A percentile compares a stretch with the other conserved stretches of the same genome.
phyloP scores from a whole-genome alignment of 2,888 invertebrate species.

The Caenorhabditis sinica region DNA sequence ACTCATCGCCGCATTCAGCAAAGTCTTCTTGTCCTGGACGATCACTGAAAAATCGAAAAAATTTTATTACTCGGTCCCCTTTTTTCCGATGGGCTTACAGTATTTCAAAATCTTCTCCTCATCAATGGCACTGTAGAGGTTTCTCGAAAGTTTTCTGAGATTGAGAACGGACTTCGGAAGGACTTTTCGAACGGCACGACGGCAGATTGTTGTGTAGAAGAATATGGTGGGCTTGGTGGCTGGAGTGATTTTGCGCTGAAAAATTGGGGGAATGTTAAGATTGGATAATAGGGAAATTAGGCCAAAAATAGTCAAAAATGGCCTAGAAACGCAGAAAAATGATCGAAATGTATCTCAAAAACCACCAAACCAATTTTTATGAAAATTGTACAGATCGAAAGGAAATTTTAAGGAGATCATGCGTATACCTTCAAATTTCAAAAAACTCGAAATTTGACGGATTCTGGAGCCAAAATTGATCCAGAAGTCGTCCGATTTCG shows the following conservation, averaged over 20 bases:
- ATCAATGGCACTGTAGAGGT: conserved; percentile 71
- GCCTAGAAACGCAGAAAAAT: too few relatives aligned
- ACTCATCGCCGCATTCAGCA: conserved; percentile 16
- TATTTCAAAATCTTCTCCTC: conserved; percentile 61
- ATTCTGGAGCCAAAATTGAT: too few relatives aligned
- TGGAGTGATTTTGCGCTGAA: conserved; percentile 46
- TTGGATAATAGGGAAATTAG: too few relatives aligned
- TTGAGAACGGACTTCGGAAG: conserved; percentile 72
- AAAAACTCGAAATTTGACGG: too few relatives aligned
- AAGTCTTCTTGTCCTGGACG: conserved; percentile 33
- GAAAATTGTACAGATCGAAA: too few relatives aligned
- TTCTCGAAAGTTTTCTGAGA: conserved; percentile 69
- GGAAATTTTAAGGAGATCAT: too few relatives aligned
- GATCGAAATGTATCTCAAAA: too few relatives aligned
- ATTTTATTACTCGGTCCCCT: background rate
- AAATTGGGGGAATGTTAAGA: too few relatives aligned
- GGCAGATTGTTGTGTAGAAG: conserved; percentile 63
- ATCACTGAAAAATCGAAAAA: conserved; percentile 34
- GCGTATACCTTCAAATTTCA: too few relatives aligned
- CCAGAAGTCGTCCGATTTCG: too few relatives aligned
- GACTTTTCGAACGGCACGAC: conserved; percentile 61
- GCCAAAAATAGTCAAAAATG: background rate
- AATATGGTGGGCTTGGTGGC: conserved; percentile 58
- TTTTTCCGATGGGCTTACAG: conserved; percentile 30
- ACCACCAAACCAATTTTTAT: too few relatives aligned